Evolutionary conservation across 2,113 vertebrate genomes (phyloP).

Genomic region (Amia ocellicauda): DNA sequence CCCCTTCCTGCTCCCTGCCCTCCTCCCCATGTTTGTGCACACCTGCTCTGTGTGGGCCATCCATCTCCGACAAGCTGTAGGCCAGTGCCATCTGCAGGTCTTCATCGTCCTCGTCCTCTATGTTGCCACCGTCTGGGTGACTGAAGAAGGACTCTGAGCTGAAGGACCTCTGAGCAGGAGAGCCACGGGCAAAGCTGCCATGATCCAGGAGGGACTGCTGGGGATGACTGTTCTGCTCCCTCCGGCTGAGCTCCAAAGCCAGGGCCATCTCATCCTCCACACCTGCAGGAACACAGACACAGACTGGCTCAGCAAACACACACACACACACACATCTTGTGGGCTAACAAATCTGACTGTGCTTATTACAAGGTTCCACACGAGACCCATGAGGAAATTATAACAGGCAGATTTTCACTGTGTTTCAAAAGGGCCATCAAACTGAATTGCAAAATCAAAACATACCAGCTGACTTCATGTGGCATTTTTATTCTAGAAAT

Average conservation of each 20-base stretch:
- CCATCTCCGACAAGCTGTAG: constrained; percentile 94
- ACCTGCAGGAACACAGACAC: constrained; percentile 62
- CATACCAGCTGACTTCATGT: too few relatives aligned
- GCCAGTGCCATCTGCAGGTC: constrained; percentile 95
- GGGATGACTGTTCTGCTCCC: constrained; percentile 66
- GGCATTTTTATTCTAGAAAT: too few relatives aligned
- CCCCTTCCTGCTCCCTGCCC: background rate
- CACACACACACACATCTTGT: constrained; percentile 18
- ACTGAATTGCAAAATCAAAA: too few relatives aligned
- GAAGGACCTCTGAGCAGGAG: constrained; percentile 52
- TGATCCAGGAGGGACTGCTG: constrained; percentile 16
- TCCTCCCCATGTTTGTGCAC: constrained; percentile 52
- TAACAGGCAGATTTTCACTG: too few relatives aligned
- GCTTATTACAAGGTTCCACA: too few relatives aligned
- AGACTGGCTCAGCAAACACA: too few relatives aligned
- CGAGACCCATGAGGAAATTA: too few relatives aligned
- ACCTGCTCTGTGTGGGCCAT: constrained; percentile 80
- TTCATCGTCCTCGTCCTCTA: constrained; percentile 81
- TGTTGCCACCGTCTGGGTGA: constrained; percentile 47
- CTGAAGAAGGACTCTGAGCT: constrained; percentile 69
- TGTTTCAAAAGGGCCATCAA: too few relatives aligned
- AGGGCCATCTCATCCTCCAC: constrained; percentile 87
- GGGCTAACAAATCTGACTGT: too few relatives aligned
- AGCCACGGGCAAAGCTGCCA: constrained; percentile 21
- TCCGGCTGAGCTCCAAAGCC: constrained; percentile 85